A percentile compares a stretch with the other conserved stretches of the same genome.
Evolutionary conservation across 1,140 invertebrate genomes (phyloP).

Genomic region (Eubasilissa regina): DNA sequence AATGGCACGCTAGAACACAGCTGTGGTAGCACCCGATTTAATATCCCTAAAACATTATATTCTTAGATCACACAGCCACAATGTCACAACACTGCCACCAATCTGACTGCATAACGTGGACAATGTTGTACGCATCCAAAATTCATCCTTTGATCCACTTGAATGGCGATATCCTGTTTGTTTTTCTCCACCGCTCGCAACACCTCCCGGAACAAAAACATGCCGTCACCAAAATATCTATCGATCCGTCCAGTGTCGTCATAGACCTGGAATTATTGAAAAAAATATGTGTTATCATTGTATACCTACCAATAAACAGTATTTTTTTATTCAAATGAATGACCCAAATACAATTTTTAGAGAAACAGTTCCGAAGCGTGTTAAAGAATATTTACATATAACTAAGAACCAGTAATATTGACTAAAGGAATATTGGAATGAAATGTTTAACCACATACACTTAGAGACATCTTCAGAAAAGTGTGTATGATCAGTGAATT

Average conservation of each 20-base stretch:
- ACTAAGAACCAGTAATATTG: too few relatives aligned
- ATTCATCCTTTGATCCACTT: slow-evolving; percentile 38
- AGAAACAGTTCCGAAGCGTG: too few relatives aligned
- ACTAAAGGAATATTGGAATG: too few relatives aligned
- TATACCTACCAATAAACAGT: too few relatives aligned
- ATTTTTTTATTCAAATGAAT: too few relatives aligned
- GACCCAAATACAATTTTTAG: too few relatives aligned
- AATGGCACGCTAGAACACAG: background rate
- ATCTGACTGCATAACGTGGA: background rate
- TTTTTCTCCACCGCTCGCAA: slow-evolving; percentile 46
- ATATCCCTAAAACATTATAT: background rate
- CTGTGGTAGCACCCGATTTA: background rate
- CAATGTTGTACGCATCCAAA: background rate
- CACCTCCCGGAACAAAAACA: slow-evolving; percentile 55
- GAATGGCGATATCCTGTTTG: slow-evolving; percentile 45
- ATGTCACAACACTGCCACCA: background rate
- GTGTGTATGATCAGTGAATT: too few relatives aligned
- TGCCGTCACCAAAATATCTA: slow-evolving; percentile 46
- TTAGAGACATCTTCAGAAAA: too few relatives aligned
- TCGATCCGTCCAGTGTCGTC: slow-evolving; percentile 13
- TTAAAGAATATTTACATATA: too few relatives aligned
- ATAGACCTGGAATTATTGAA: slow-evolving; percentile 34
- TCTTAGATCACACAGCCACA: background rate
- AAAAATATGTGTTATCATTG: background rate
- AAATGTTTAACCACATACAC: too few relatives aligned